Conservation (phyloP, 2,888 invertebrate genomes). For the Hemistola chrysoprasaria region DNA sequence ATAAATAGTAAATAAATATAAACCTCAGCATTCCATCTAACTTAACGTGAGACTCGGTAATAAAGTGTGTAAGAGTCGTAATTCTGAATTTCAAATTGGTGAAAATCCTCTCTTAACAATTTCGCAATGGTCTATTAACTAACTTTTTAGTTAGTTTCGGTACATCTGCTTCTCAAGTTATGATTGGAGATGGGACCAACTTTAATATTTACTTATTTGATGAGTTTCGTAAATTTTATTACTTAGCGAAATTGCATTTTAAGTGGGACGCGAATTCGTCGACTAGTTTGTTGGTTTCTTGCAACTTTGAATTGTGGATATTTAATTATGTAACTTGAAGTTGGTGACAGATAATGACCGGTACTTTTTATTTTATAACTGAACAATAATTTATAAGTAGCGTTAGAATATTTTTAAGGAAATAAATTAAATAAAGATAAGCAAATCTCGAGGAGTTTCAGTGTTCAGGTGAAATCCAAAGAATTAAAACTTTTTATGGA, state of each 20-base stretch:
- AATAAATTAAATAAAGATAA: too few relatives aligned
- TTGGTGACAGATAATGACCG: too few relatives aligned
- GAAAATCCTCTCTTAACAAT: slow-evolving; percentile 32
- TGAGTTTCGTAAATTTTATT: slow-evolving; percentile 25
- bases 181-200: slow-evolving; percentile 36
- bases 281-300: slow-evolving; percentile 6
- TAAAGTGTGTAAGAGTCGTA: slow-evolving; percentile 41
- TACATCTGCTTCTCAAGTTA: slow-evolving; percentile 38
- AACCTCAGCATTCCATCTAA: slow-evolving; percentile 28
- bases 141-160: slow-evolving; percentile 45
- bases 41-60: slow-evolving; percentile 35
- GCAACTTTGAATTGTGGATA: neutral
- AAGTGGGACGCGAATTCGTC: slow-evolving; percentile 8
- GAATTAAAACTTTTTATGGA: too few relatives aligned
- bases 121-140: slow-evolving; percentile 20
- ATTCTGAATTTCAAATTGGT: slow-evolving; percentile 41
- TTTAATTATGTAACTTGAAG: too few relatives aligned
- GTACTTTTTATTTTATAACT: too few relatives aligned
- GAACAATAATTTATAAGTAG: too few relatives aligned
- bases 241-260: slow-evolving; percentile 21
- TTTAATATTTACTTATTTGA: slow-evolving; percentile 32
- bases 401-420: too few relatives aligned
- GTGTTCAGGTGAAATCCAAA: too few relatives aligned
- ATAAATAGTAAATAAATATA: slow-evolving; percentile 21
- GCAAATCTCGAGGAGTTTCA: too few relatives aligned